These are phyloP conservation scores for Pelodytes ibericus DNA, from an alignment of 2,797 vertebrate species.

Conservation along the genomic window DNA sequence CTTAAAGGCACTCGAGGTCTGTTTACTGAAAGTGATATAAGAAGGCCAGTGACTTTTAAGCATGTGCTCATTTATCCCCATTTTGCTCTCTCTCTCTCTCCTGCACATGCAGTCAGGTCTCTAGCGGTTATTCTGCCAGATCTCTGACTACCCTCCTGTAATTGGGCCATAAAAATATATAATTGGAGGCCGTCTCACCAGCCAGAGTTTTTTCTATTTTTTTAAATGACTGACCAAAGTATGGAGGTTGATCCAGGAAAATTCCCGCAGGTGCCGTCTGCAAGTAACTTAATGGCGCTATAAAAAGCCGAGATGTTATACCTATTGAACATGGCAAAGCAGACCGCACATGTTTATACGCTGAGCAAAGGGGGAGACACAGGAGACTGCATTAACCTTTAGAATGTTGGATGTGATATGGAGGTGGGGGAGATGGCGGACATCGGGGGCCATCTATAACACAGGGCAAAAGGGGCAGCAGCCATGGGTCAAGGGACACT, in stretches of 20 bases:
- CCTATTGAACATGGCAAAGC: not conserved
- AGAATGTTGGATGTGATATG: too few relatives aligned
- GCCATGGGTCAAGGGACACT: too few relatives aligned
- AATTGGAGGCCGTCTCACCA: not conserved
- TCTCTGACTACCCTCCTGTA: not conserved
- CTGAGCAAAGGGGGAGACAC: too few relatives aligned
- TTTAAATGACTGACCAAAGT: not conserved
- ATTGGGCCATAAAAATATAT: not conserved
- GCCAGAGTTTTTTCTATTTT: not conserved
- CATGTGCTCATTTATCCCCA: not conserved
- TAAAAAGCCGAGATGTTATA: not conserved
- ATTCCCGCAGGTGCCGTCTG: not conserved
- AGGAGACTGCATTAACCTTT: too few relatives aligned
- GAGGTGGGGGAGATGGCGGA: too few relatives aligned
- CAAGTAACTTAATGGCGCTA: not conserved
- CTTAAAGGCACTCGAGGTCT: too few relatives aligned
- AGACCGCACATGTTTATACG: too few relatives aligned
- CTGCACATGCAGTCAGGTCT: not conserved
- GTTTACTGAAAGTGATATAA: too few relatives aligned
- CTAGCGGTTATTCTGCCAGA: not conserved
- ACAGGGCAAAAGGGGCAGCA: too few relatives aligned
- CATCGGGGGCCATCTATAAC: too few relatives aligned
- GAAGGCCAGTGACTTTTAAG: too few relatives aligned
- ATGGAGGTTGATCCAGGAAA: not conserved
- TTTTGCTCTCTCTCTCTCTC: too few relatives aligned